Evolutionary conservation across 2,797 vertebrate species (phyloP).

Genomic region (Acrossocheilus wenchowensis): DNA sequence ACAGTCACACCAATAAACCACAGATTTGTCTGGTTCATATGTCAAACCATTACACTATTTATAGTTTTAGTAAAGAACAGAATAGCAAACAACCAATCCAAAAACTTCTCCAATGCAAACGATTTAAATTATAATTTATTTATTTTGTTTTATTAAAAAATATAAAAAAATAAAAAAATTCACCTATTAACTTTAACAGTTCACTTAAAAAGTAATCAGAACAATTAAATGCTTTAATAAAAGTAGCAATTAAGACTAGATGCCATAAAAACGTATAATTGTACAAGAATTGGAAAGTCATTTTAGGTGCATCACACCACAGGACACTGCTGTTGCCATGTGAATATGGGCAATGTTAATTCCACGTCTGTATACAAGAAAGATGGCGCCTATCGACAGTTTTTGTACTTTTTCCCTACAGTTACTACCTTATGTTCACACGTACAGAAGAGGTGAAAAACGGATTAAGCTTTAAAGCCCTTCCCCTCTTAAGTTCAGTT

Average conservation of each 20-base stretch:
- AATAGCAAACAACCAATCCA: background rate
- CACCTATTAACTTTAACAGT: background rate
- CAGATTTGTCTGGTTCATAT: slow-evolving; percentile 20
- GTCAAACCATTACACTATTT: background rate
- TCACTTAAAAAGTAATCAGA: background rate
- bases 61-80: background rate
- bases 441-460: background rate
- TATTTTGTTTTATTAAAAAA: too few relatives aligned
- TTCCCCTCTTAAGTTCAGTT: background rate
- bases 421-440: background rate
- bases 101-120: background rate
- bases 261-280: background rate
- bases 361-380: background rate
- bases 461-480: background rate
- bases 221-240: background rate
- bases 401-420: background rate
- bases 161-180: background rate
- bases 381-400: background rate
- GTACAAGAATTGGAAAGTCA: background rate
- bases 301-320: background rate
- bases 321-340: background rate
- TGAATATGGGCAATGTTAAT: background rate
- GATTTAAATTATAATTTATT: background rate
- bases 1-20: slow-evolving; percentile 28
- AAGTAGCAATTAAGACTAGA: background rate